A percentile compares a stretch with the other conserved stretches of the same genome.
Conservation (phyloP, 2,888 invertebrate genomes). For the Drosophila lutescens region DNA sequence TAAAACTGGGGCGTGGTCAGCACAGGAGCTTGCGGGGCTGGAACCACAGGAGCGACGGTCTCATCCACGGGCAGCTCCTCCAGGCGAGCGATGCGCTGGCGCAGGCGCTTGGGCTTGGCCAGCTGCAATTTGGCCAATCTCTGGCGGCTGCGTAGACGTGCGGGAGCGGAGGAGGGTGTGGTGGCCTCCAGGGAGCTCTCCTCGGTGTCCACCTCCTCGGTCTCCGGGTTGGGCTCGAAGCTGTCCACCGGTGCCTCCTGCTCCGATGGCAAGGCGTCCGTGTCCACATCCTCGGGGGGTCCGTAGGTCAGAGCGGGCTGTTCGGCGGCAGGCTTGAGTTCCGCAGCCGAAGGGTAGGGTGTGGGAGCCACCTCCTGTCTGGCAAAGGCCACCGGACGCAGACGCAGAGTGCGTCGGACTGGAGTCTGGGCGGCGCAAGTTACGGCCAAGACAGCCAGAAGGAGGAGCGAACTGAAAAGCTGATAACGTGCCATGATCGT, state of each 20-base stretch:
- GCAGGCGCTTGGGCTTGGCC: slow-evolving; percentile 47
- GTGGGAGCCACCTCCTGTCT: slow-evolving; percentile 69
- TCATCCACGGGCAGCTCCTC: slow-evolving; percentile 54
- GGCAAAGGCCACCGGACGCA: slow-evolving; percentile 58
- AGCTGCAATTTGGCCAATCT: slow-evolving; percentile 57
- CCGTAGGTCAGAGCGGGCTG: slow-evolving; percentile 75
- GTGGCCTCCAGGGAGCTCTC: slow-evolving; percentile 58
- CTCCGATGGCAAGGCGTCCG: slow-evolving; percentile 48
- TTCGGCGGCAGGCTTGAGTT: slow-evolving; percentile 68
- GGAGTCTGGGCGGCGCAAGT: slow-evolving; percentile 50
- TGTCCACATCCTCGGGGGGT: slow-evolving; percentile 66
- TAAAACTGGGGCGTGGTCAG: slow-evolving; percentile 59
- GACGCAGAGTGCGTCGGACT: slow-evolving; percentile 38
- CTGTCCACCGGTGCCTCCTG: slow-evolving; percentile 46
- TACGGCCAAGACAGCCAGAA: slow-evolving; percentile 55
- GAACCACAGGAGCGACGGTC: slow-evolving; percentile 38
- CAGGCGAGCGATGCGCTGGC: slow-evolving; percentile 64
- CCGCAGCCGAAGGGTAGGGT: slow-evolving; percentile 76
- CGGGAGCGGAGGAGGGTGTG: slow-evolving; percentile 46
- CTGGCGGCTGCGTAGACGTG: slow-evolving; percentile 63
- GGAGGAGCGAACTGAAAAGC: slow-evolving; percentile 47
- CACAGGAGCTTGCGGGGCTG: slow-evolving; percentile 23
- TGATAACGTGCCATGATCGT: slow-evolving; percentile 66
- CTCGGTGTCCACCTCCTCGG: slow-evolving; percentile 65
- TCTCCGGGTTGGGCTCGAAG: slow-evolving; percentile 55